phyloP scores from a whole-genome alignment of 2,113 vertebrate genomes.

The Cheirogaleus medius region DNA sequence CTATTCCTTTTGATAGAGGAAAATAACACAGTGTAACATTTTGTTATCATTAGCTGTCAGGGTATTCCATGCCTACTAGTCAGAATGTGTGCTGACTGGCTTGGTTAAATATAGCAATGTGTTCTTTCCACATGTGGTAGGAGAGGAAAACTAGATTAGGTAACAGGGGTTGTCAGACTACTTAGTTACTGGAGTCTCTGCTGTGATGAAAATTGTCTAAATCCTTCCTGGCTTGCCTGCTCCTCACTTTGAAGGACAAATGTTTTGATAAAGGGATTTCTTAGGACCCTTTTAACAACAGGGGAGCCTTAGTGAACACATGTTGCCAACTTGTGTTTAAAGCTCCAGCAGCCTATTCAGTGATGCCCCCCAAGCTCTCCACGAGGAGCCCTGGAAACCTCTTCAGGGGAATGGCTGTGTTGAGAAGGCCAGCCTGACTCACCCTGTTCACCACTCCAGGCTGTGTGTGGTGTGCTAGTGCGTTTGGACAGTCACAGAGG shows the following conservation, averaged over 20 bases:
- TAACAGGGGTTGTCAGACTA: background rate
- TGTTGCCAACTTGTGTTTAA: background rate
- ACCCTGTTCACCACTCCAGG: background rate
- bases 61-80: background rate
- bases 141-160: slow-evolving; percentile 29
- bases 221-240: background rate
- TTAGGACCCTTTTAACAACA: background rate
- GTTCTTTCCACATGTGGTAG: slow-evolving; percentile 57
- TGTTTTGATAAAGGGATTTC: background rate
- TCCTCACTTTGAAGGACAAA: background rate
- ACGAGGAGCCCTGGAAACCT: background rate
- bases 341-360: background rate
- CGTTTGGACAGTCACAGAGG: background rate
- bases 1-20: slow-evolving; percentile 5
- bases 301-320: background rate
- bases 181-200: background rate
- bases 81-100: background rate
- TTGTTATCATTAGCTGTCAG: slow-evolving; percentile 40
- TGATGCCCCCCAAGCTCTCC: background rate
- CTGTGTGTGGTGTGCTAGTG: background rate
- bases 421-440: background rate
- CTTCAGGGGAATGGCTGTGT: background rate
- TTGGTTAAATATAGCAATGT: slow-evolving; percentile 54
- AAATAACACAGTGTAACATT: background rate
- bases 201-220: slow-evolving; percentile 1